Conservation (phyloP, 2,113 vertebrate species). For the Mustela nigripes region DNA sequence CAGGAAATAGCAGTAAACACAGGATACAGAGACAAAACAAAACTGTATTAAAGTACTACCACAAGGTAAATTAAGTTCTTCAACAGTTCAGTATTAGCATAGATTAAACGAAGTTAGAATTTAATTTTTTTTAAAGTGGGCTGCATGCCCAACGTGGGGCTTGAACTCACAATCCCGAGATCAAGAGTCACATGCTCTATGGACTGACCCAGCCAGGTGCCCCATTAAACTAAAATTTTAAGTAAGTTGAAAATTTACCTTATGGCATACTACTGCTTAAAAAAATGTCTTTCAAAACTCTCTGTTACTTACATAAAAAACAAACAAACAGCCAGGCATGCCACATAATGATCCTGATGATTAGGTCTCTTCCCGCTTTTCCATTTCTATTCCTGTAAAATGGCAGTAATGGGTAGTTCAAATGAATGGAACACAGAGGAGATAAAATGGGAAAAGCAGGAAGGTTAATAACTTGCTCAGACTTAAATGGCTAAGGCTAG, state of each 20-base stretch:
- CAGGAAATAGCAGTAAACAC: constrained; percentile 33
- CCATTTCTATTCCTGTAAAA: too few species aligned
- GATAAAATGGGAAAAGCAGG: too few species aligned
- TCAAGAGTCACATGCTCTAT: background rate
- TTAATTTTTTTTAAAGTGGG: background rate
- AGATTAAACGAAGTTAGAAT: background rate
- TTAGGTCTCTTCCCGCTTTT: background rate
- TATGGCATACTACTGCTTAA: background rate
- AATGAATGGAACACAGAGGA: too few species aligned
- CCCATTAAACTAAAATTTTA: background rate
- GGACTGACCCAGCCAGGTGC: background rate
- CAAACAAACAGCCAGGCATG: background rate
- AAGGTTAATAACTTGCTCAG: background rate
- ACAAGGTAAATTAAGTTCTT: constrained; percentile 15
- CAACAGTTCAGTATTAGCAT: background rate
- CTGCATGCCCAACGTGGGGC: background rate
- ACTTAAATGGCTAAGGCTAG: background rate
- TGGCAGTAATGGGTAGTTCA: too few species aligned
- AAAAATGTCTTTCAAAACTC: background rate
- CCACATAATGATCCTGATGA: background rate
- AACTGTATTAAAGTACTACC: background rate
- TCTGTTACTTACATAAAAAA: background rate
- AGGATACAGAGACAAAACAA: background rate
- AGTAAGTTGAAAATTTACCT: background rate
- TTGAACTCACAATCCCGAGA: background rate